phyloP scores from a whole-genome alignment of 2,797 vertebrate genomes.

The Carcharodon carcharias region DNA sequence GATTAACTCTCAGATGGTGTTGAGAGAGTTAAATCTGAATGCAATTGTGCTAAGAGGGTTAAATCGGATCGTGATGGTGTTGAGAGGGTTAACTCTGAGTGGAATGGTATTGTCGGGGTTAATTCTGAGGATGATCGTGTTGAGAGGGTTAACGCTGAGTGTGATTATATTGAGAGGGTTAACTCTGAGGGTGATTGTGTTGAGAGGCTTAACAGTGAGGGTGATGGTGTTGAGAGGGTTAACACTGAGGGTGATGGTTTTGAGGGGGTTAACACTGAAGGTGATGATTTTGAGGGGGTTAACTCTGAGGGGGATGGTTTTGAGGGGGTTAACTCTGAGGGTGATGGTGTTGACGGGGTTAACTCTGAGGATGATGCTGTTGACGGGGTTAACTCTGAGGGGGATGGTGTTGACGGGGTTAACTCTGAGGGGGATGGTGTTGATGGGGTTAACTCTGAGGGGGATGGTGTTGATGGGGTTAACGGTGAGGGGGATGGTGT shows the following conservation, averaged over 20 bases:
- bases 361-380: no score
- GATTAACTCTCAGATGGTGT: background rate
- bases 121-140: background rate
- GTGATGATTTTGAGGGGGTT: no score
- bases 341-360: no score
- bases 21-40: background rate
- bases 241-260: no score
- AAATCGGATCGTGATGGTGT: background rate
- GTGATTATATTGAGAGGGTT: no score
- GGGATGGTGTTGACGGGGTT: no score
- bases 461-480: background rate
- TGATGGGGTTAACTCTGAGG: background rate
- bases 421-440: no score
- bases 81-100: background rate
- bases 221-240: background rate
- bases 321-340: no score
- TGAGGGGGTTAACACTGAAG: no score
- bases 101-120: background rate
- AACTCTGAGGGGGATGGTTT: no score
- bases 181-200: background rate
- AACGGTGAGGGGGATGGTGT: no score
- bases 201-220: background rate
- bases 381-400: no score
- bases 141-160: background rate
- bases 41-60: background rate